Conservation (phyloP, 2,113 vertebrate species). For the Cathartes aura region DNA sequence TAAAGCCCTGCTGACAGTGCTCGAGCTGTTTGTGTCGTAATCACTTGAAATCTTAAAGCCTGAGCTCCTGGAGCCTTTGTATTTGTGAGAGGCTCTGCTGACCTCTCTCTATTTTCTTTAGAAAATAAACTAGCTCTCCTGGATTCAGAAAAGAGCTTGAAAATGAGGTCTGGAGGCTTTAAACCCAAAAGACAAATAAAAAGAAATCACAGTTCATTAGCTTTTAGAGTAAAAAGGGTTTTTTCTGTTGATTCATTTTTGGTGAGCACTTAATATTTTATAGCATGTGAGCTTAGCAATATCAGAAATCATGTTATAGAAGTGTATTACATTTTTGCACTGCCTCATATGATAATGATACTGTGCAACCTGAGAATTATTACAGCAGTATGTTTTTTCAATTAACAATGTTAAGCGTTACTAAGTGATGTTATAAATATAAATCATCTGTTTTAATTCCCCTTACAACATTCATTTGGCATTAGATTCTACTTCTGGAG, state of each 20-base stretch:
- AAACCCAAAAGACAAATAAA: conserved; percentile 40
- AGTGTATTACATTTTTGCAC: neutral
- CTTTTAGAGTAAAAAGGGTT: neutral
- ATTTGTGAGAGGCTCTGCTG: neutral
- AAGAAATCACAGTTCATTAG: conserved; percentile 21
- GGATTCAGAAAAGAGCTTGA: neutral
- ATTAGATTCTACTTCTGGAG: neutral
- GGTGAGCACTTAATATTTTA: conserved; percentile 2
- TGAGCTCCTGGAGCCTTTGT: neutral
- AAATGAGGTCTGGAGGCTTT: neutral
- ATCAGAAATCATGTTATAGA: neutral
- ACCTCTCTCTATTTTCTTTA: neutral
- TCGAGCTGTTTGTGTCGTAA: neutral
- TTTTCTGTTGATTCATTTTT: neutral
- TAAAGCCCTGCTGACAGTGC: neutral
- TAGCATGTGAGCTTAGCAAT: neutral
- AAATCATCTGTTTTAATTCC: conserved; percentile 21
- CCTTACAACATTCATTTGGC: neutral
- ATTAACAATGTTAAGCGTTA: neutral
- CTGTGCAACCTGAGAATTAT: neutral
- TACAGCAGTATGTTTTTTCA: neutral
- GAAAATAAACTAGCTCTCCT: neutral
- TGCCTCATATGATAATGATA: neutral
- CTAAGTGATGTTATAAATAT: neutral
- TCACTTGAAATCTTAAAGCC: neutral